Conservation (phyloP, 2,113 vertebrate species). For the Melozone crissalis region DNA sequence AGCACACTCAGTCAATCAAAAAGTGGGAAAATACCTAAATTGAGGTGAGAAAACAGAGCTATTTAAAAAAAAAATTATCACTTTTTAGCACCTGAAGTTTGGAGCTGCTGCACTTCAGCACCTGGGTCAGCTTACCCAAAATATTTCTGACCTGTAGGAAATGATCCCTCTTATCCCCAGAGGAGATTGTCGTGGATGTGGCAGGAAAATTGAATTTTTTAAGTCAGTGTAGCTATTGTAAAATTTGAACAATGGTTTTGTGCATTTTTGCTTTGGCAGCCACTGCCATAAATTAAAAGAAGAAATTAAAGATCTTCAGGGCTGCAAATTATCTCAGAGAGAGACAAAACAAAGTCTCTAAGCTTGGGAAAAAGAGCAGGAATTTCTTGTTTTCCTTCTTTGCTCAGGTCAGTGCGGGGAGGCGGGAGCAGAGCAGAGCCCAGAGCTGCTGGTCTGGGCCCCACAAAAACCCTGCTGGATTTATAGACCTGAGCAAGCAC, state of each 20-base stretch:
- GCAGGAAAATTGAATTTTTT: background rate
- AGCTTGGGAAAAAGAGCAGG: background rate
- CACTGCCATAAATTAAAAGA: background rate
- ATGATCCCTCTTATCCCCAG: background rate
- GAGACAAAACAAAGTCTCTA: background rate
- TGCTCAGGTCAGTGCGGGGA: no score
- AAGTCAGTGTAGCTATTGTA: fast-evolving
- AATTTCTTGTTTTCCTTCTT: background rate
- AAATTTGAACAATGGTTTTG: background rate
- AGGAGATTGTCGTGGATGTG: background rate
- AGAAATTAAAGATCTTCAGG: background rate
- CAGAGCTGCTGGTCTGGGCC: background rate
- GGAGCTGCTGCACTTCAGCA: background rate
- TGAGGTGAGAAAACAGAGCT: background rate
- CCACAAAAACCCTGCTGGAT: background rate
- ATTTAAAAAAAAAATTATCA: background rate
- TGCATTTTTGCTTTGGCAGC: background rate
- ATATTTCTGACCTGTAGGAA: background rate
- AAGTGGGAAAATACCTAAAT: background rate
- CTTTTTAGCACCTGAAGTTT: background rate
- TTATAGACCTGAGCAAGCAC: background rate
- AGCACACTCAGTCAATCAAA: background rate
- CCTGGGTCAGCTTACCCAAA: background rate
- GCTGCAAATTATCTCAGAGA: background rate
- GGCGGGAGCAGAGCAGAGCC: background rate